Conservation (phyloP, 2,113 vertebrate species). For the Scomber japonicus region DNA sequence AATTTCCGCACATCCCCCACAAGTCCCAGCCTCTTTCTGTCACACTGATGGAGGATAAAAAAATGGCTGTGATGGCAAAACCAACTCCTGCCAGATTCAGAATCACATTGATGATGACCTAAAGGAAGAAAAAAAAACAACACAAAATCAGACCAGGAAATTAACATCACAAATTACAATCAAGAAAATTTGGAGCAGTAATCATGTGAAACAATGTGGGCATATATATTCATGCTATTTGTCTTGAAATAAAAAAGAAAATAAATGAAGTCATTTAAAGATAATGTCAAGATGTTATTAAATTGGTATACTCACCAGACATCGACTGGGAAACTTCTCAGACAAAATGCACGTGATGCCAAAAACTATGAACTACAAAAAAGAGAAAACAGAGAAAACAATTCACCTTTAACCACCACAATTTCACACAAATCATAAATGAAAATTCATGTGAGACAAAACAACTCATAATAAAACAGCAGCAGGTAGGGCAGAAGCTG, state of each 20-base stretch:
- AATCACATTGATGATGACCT: conserved; percentile 67
- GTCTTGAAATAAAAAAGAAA: neutral
- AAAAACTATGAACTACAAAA: conserved; percentile 65
- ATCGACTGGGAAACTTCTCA: conserved; percentile 74
- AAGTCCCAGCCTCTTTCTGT: rapidly evolving
- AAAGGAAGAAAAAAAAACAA: conserved; percentile 3
- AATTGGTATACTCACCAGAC: conserved; percentile 74
- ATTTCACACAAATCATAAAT: neutral
- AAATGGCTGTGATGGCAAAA: conserved; percentile 69
- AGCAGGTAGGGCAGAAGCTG: too few species aligned
- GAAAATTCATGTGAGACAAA: neutral
- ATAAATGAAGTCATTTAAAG: neutral
- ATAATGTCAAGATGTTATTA: neutral
- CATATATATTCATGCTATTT: too few species aligned
- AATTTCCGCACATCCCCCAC: neutral
- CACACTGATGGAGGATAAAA: conserved; percentile 55
- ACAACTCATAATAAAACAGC: neutral
- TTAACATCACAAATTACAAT: too few species aligned
- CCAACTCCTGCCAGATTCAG: conserved; percentile 61
- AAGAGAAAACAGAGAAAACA: conserved; percentile 2
- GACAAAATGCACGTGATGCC: conserved; percentile 73
- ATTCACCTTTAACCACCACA: neutral
- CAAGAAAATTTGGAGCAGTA: too few species aligned
- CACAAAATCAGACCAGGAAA: neutral
- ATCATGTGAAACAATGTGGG: too few species aligned